phyloP scores from a whole-genome alignment of 1,140 invertebrate genomes.

The Ylistrum balloti region DNA sequence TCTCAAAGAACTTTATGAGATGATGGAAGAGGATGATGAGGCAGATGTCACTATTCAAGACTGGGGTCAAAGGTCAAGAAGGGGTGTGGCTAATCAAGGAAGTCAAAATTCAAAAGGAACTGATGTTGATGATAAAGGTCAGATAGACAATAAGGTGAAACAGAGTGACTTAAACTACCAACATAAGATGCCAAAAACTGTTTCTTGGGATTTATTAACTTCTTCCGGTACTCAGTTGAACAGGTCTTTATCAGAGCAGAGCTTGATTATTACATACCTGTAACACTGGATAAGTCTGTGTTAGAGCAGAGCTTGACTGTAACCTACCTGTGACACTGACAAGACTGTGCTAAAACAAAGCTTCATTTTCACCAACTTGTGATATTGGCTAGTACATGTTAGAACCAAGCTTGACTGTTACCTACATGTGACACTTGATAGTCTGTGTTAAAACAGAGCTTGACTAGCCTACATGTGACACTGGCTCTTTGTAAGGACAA shows the following conservation, averaged over 20 bases:
- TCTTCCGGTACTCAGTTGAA: background rate
- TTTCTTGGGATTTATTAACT: slow-evolving; percentile 20
- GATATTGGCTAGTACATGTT: no score
- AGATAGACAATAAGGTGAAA: background rate
- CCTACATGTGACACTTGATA: no score
- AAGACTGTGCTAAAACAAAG: no score
- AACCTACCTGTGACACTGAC: no score
- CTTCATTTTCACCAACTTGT: no score
- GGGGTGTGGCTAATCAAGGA: background rate
- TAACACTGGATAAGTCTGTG: background rate
- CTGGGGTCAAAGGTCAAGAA: background rate
- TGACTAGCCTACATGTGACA: no score
- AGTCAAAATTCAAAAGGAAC: background rate
- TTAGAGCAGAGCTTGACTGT: no score
- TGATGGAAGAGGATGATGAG: slow-evolving; percentile 23
- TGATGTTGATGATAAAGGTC: background rate
- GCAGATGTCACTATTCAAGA: background rate
- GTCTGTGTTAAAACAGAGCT: no score
- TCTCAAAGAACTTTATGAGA: background rate
- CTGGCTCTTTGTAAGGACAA: no score
- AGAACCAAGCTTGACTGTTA: no score
- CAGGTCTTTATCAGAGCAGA: slow-evolving; percentile 13
- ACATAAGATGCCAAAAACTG: background rate
- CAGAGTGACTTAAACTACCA: background rate
- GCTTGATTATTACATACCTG: slow-evolving; percentile 3